These are phyloP conservation scores for Ischnus inquisitorius DNA, from an alignment of 2,888 invertebrate species.

Conservation along the genomic window DNA sequence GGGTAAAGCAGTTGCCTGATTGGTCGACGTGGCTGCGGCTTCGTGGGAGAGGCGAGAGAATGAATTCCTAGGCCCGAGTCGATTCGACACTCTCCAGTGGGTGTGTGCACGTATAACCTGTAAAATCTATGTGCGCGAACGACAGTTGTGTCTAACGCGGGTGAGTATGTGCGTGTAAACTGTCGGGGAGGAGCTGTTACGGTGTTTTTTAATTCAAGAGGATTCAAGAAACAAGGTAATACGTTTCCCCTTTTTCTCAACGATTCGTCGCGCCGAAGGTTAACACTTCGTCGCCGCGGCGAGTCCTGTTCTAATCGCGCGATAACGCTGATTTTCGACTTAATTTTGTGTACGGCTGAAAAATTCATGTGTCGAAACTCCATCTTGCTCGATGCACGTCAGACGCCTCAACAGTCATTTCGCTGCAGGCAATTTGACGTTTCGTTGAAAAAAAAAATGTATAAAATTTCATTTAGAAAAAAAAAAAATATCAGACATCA, in stretches of 20 bases:
- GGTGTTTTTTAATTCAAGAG: conserved; percentile 3
- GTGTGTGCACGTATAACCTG: conserved; percentile 33
- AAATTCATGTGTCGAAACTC: not conserved
- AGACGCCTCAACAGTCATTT: conserved; percentile 8
- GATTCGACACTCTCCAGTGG: not conserved
- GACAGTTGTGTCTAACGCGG: conserved; percentile 17
- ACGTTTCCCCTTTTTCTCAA: not conserved
- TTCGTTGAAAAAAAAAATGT: not conserved
- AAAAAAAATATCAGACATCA: not conserved
- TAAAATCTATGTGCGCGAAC: conserved; percentile 19
- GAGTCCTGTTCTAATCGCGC: not conserved
- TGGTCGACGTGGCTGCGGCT: not conserved
- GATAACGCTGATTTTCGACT: not conserved
- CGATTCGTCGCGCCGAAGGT: not conserved
- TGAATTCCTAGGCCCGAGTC: conserved; percentile 7
- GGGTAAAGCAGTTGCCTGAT: not conserved
- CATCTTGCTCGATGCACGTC: conserved; percentile 9
- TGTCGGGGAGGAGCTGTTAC: conserved; percentile 47
- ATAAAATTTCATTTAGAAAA: not conserved
- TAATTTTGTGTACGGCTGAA: not conserved
- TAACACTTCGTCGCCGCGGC: not conserved
- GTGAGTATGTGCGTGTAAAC: conserved; percentile 28
- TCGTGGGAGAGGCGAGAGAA: not conserved
- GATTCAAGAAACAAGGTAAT: conserved; percentile 62
- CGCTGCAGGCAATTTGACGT: not conserved